Conservation (phyloP, 2,113 vertebrate species). For the Archilochus colubris region DNA sequence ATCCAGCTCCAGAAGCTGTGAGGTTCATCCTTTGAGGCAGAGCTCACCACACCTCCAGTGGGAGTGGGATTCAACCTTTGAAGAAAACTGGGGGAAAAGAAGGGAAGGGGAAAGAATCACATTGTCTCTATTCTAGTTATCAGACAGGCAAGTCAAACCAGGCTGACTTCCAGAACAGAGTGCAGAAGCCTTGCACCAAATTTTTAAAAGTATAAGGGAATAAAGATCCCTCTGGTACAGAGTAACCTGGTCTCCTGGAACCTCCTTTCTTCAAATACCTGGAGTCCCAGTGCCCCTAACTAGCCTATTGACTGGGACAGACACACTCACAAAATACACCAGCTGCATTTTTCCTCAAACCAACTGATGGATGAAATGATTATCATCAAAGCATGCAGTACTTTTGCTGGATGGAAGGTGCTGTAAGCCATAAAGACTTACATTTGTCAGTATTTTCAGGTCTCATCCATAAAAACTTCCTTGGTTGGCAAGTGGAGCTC, state of each 20-base stretch:
- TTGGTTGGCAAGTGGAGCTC: background rate
- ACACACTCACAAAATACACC: background rate
- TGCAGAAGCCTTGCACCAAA: background rate
- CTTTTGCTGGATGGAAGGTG: background rate
- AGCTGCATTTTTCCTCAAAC: background rate
- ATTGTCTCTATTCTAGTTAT: background rate
- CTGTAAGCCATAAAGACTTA: background rate
- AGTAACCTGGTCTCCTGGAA: background rate
- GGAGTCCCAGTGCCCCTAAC: background rate
- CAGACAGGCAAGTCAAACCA: background rate
- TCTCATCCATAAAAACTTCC: background rate
- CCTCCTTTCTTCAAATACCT: background rate
- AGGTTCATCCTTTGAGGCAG: background rate
- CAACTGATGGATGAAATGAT: background rate
- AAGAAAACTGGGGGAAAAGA: background rate
- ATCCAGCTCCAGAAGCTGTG: accelerated
- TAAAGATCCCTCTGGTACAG: background rate
- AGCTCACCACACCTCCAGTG: background rate
- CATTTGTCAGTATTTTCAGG: background rate
- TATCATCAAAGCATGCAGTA: background rate
- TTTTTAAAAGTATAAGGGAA: background rate
- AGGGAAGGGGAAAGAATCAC: too few species aligned
- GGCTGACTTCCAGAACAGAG: background rate
- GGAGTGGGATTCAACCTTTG: background rate
- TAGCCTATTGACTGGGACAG: background rate